phyloP scores from a whole-genome alignment of 1,140 invertebrate species.

The Heliothis virescens region DNA sequence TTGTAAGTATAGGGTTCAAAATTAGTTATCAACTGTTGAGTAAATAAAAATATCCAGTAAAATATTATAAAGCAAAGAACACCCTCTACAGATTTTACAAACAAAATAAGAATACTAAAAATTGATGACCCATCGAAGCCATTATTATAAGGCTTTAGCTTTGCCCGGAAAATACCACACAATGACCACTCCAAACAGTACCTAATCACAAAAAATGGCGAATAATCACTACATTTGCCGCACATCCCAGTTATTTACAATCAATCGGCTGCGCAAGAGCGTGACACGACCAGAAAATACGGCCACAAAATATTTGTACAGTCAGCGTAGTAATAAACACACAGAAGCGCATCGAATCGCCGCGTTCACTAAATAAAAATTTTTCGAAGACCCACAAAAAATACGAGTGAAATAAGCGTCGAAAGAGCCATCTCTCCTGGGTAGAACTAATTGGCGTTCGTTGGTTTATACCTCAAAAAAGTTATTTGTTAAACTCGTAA shows the following conservation, averaged over 20 bases:
- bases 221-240: slow-evolving; percentile 55
- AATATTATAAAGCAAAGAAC: not conserved
- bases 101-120: slow-evolving; percentile 11
- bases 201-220: slow-evolving; percentile 36
- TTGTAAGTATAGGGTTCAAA: no score
- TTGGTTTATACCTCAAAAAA: slow-evolving; percentile 79
- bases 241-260: slow-evolving; percentile 49
- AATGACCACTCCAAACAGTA: slow-evolving; percentile 27
- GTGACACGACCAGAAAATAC: slow-evolving; percentile 84
- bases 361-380: slow-evolving; percentile 73
- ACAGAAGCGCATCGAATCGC: slow-evolving; percentile 81
- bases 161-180: slow-evolving; percentile 11
- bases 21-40: no score
- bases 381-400: slow-evolving; percentile 63
- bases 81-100: slow-evolving; percentile 15
- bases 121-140: slow-evolving; percentile 14
- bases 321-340: slow-evolving; percentile 81
- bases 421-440: slow-evolving; percentile 82
- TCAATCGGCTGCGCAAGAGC: slow-evolving; percentile 63
- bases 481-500: slow-evolving; percentile 81
- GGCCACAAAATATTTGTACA: slow-evolving; percentile 84
- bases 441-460: slow-evolving; percentile 84
- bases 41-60: not conserved
- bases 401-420: slow-evolving; percentile 61
- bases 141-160: slow-evolving; percentile 33